These are phyloP conservation scores for Altica lythri DNA, from an alignment of 2,888 invertebrate species.

Conservation along the genomic window DNA sequence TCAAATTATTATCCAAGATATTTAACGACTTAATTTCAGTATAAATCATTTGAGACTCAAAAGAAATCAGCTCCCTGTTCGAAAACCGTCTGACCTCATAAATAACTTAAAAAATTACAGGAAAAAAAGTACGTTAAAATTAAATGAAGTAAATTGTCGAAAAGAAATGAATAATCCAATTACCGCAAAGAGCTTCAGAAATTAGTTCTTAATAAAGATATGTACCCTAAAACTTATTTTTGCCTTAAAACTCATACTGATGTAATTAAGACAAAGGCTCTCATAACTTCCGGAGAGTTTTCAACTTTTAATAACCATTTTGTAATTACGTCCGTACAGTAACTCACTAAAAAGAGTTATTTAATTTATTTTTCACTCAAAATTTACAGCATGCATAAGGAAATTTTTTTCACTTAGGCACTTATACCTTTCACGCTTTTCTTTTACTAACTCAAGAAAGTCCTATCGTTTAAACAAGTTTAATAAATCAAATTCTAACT, in stretches of 20 bases:
- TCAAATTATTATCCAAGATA: too few species aligned
- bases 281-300: conserved; percentile 30
- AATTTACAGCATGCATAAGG: too few species aligned
- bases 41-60: too few species aligned
- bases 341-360: conserved; percentile 28
- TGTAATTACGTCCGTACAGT: conserved; percentile 31
- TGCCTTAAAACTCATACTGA: conserved; percentile 25
- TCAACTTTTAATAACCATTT: conserved; percentile 36
- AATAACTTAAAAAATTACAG: not conserved
- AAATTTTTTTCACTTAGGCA: too few species aligned
- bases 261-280: conserved; percentile 32
- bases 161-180: conserved; percentile 27
- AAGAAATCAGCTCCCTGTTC: too few species aligned
- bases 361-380: conserved; percentile 30
- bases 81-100: too few species aligned
- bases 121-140: not conserved
- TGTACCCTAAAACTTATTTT: conserved; percentile 29
- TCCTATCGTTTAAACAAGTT: too few species aligned
- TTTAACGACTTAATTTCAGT: too few species aligned
- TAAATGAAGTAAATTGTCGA: not conserved
- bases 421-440: too few species aligned
- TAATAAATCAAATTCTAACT: too few species aligned
- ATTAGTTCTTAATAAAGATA: conserved; percentile 36
- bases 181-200: conserved; percentile 26
- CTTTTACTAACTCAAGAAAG: not conserved